Conservation (phyloP, 2,797 vertebrate genomes). For the Lepus oiostolus region DNA sequence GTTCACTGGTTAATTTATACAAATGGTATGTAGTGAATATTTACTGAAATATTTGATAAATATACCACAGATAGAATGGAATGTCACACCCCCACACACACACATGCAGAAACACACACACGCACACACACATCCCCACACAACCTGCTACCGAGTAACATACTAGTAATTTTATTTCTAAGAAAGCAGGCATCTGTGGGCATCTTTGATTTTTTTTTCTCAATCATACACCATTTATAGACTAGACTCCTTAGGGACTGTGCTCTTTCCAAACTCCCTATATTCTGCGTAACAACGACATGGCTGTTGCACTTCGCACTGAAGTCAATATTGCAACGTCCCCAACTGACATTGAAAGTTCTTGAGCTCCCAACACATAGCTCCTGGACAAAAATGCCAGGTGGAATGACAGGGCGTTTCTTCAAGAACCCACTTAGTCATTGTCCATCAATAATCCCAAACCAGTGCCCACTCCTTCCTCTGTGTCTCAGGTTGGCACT, state of each 20-base stretch:
- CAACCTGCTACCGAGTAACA: background rate
- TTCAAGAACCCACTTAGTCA: background rate
- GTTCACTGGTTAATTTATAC: background rate
- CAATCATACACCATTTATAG: background rate
- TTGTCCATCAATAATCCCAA: conserved; percentile 38
- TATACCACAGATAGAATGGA: background rate
- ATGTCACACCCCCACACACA: background rate
- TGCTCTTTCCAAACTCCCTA: background rate
- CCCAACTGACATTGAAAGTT: background rate
- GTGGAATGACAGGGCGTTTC: background rate
- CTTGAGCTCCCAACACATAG: background rate
- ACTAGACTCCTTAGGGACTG: background rate
- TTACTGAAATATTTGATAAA: conserved; percentile 60
- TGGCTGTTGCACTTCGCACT: background rate
- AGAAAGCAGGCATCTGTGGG: conserved; percentile 5
- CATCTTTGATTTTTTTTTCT: background rate
- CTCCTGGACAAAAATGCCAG: background rate
- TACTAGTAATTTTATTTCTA: background rate
- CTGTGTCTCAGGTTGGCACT: background rate
- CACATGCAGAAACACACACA: background rate
- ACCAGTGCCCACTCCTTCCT: background rate
- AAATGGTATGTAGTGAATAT: background rate
- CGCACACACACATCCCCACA: background rate
- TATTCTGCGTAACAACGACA: conserved; percentile 22
- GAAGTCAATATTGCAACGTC: conserved; percentile 5